Conservation (phyloP, 1,140 invertebrate species). For the Sitophilus oryzae region DNA sequence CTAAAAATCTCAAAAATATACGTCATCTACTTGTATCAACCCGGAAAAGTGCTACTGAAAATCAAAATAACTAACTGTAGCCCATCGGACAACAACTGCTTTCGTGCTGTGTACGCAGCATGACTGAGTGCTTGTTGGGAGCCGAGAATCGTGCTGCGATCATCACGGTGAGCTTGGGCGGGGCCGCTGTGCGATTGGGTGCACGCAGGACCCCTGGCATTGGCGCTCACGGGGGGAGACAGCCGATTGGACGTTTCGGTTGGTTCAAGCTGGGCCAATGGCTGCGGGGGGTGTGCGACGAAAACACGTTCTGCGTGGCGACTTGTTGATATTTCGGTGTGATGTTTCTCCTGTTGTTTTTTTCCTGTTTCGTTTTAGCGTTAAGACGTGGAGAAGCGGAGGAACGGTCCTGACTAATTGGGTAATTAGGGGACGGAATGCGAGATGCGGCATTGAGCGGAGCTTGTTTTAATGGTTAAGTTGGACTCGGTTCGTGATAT, state of each 20-base stretch:
- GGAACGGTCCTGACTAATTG: constrained; percentile 12
- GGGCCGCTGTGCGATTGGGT: constrained; percentile 31
- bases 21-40: not conserved
- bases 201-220: constrained; percentile 30
- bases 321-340: constrained; percentile 36
- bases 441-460: constrained; percentile 3
- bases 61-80: constrained; percentile 7
- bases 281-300: constrained; percentile 30
- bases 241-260: constrained; percentile 20
- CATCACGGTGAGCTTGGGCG: constrained; percentile 21
- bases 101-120: constrained; percentile 35
- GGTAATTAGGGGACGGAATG: constrained; percentile 13
- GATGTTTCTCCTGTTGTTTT: constrained; percentile 11
- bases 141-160: constrained; percentile 32
- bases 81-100: not conserved
- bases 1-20: not conserved
- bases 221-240: constrained; percentile 25
- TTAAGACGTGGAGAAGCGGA: not conserved
- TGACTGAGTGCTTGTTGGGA: constrained; percentile 33
- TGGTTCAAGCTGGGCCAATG: constrained; percentile 38
- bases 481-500: no score
- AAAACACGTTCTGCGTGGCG: constrained; percentile 25
- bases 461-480: not conserved
- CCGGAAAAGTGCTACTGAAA: not conserved
- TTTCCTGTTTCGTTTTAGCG: not conserved